phyloP scores from a whole-genome alignment of 1,140 invertebrate genomes.

The Latrodectus geometricus region DNA sequence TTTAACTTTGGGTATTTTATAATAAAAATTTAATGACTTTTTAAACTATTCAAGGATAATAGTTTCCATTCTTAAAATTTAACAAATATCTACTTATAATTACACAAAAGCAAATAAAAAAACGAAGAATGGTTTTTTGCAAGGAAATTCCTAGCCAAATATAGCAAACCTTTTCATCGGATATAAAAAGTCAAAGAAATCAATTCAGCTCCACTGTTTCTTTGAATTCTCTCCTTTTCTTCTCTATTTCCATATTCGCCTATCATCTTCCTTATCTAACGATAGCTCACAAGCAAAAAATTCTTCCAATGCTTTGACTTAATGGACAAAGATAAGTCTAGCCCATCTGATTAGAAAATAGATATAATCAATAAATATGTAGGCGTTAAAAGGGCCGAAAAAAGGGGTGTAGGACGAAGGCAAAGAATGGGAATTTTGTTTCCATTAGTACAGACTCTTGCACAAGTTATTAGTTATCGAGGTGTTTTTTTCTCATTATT shows the following conservation, averaged over 20 bases:
- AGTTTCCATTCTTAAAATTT: too few species aligned
- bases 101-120: neutral
- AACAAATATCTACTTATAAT: too few species aligned
- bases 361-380: slow-evolving; percentile 57
- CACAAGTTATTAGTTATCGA: slow-evolving; percentile 50
- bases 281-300: slow-evolving; percentile 17
- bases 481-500: slow-evolving; percentile 22
- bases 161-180: slow-evolving; percentile 24
- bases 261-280: slow-evolving; percentile 47
- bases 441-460: slow-evolving; percentile 45
- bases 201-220: slow-evolving; percentile 48
- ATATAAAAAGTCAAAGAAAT: slow-evolving; percentile 40
- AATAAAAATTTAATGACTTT: neutral
- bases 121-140: neutral
- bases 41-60: neutral
- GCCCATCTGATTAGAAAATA: slow-evolving; percentile 56
- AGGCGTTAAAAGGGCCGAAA: slow-evolving; percentile 32
- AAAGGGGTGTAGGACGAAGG: neutral
- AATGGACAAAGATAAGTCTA: slow-evolving; percentile 53
- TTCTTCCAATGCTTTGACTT: slow-evolving; percentile 23
- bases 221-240: slow-evolving; percentile 35
- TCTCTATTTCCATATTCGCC: slow-evolving; percentile 27
- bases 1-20: too few species aligned
- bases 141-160: slow-evolving; percentile 27
- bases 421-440: slow-evolving; percentile 41